These are phyloP conservation scores for Achatina immaculata DNA, from an alignment of 1,140 invertebrate species.

Conservation along the genomic window DNA sequence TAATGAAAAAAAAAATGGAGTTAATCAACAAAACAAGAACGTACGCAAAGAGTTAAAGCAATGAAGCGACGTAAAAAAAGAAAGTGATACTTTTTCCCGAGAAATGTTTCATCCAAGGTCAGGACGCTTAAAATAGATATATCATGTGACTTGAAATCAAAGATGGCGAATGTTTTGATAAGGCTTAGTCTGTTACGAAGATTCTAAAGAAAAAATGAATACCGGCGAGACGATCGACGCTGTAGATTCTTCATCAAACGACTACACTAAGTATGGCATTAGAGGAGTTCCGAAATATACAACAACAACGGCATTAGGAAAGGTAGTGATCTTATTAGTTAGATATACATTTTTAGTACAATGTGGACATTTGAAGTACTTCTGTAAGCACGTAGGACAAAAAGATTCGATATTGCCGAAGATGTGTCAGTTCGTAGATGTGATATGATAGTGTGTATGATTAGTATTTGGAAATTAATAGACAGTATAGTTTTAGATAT, in stretches of 20 bases:
- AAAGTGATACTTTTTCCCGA: too few species aligned
- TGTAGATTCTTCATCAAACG: conserved; percentile 40
- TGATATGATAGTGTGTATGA: too few species aligned
- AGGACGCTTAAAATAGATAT: not conserved
- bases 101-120: too few species aligned
- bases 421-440: not conserved
- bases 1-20: too few species aligned
- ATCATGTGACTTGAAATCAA: not conserved
- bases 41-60: too few species aligned
- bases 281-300: conserved; percentile 52
- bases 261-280: conserved; percentile 57
- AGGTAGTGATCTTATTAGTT: conserved; percentile 38
- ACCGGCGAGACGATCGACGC: not conserved
- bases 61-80: too few species aligned
- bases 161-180: not conserved
- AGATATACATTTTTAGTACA: not conserved
- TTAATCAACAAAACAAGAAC: too few species aligned
- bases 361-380: not conserved
- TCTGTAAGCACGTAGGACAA: not conserved
- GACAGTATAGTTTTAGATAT: too few species aligned
- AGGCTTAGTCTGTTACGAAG: not conserved
- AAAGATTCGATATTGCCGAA: not conserved
- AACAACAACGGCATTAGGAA: conserved; percentile 50
- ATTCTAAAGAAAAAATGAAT: not conserved
- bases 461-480: not conserved